Evolutionary conservation across 2,797 vertebrate species (phyloP), one percentile per base, ranked within the genome.

Genomic region (Lacerta agilis): DNA sequence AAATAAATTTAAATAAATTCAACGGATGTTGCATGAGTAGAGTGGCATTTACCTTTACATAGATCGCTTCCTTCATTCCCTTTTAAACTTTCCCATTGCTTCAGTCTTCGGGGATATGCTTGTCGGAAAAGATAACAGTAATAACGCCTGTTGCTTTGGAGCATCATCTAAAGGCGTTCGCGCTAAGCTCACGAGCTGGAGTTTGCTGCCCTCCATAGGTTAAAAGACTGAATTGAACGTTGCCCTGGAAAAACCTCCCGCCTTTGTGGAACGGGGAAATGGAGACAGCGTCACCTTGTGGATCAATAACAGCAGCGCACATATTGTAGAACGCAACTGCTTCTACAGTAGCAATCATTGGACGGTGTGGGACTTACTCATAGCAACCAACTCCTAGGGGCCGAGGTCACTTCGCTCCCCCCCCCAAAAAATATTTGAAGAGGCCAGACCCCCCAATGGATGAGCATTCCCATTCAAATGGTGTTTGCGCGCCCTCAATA

Each of bases 161-260:
- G 3, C 27, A 18, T n/a, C 81, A n/a, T 45, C 36, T 55, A 15
- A 55, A 55, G 49, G 49, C 75, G 15, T 45, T 79, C 2, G 17
- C 36, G 36, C 8, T 38, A 29, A 15, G 15, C 2, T 49, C 66
- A 36, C 45, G 17, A 79, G 90, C 90, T n/a, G 71, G 55, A 75
- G 88, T 90, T 89, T 94, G 93, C 91, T 90, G 94, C 95, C 96
- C 89, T 61, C 96, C 83, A 88, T 83, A 6, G 96, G 93, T 72
- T 45, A 6, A 64, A 0, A 0, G 61, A 0, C 67, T 3, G 85
- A 82, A 88, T 69, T 29, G 23, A 69, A 27, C 8, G 5, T 2
- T 2, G 8, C 25, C 55, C 33, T 2, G 13, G 36, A 13, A 5
- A 49, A 69, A 3, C 6, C 10, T 8, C 15, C 27, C 0, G 25